Base-by-base conservation (phyloP, 1,140 invertebrate species). In the Aphidius gifuensis region DNA sequence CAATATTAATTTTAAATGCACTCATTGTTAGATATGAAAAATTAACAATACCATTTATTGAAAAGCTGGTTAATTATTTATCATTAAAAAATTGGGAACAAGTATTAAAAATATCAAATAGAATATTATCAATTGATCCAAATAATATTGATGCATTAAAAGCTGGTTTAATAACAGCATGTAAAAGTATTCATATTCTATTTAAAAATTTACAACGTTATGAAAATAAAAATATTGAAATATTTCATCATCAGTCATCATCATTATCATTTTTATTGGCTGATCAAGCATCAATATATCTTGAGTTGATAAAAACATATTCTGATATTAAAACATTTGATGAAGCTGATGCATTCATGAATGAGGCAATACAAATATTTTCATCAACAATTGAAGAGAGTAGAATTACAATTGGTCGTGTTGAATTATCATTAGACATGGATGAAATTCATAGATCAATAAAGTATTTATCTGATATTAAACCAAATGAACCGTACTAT, bases 31-130 rank as follows among this genome's bases (percentile, higher is more conserved):
- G 86, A 32, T 89, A 87, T 76, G 86, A 92, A 4, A 85, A 86
- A 57, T 87, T 90, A 71, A 80, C 87, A 44, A 84, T 94, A 1
- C 88, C 91, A 0, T 77, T 97, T 1, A 79, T 94, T 7, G 92
- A 96, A 69, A 98, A 98, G 83, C 89, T 97, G 84, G 88, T 88
- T 71, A 87, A 93, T 67, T 88, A 93, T 66, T 83, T 97, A 50
- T 86, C 90, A 9, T 71, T 87, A 45, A 88, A 91, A 71, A 91
- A 96, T 71, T 97, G 93, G 92, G 93, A 96, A 57, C 87, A 92
- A 73, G 86, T 89, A 6, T 69, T 89, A 49, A 94, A 96, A 67
- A 88, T 88, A 38, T 83, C 90, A 38, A 86, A 89, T 62, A 85
- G 92, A 72, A 86, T 93, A 61, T 78, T 91, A 32, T 80, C 81